A percentile compares a stretch with the other conserved stretches of the same genome.
Conservation (phyloP, 2,888 invertebrate species). For the Syritta pipiens region DNA sequence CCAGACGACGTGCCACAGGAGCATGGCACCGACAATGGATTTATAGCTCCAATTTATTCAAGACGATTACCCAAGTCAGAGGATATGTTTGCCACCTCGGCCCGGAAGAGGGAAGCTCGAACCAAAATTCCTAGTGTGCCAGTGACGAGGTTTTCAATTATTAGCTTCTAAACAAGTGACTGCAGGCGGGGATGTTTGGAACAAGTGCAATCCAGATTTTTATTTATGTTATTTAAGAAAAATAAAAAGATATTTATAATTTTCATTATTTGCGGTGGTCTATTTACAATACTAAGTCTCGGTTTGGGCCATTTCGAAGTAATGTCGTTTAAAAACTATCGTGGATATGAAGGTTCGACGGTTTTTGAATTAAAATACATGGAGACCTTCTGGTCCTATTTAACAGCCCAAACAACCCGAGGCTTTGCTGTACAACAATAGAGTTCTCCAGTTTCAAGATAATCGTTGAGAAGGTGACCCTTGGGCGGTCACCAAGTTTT, state of each 20-base stretch:
- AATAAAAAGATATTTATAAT: conserved; percentile 2
- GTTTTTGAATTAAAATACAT: no score
- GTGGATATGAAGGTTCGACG: no score
- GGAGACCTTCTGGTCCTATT: no score
- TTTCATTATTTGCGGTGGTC: no score
- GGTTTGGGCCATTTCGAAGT: no score
- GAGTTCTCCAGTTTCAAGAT: no score
- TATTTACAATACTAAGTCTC: no score
- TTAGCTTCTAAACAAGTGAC: conserved; percentile 28
- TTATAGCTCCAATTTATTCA: conserved; percentile 84
- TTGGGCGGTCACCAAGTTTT: no score
- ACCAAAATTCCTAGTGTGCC: conserved; percentile 86
- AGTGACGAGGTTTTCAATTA: conserved; percentile 41
- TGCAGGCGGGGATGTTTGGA: background rate
- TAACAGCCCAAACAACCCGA: no score
- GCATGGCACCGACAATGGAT: conserved; percentile 81
- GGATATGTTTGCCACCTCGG: conserved; percentile 79
- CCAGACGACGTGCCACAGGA: conserved; percentile 75
- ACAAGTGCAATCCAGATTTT: background rate
- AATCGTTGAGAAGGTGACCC: no score
- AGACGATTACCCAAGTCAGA: conserved; percentile 48
- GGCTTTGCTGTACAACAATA: no score
- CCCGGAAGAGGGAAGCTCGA: conserved; percentile 91
- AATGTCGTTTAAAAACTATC: no score
- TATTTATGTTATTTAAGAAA: conserved; percentile 41